Evolutionary conservation across 2,113 vertebrate species (phyloP), one percentile per base, ranked within the genome.

Genomic region (Columba janthina): DNA sequence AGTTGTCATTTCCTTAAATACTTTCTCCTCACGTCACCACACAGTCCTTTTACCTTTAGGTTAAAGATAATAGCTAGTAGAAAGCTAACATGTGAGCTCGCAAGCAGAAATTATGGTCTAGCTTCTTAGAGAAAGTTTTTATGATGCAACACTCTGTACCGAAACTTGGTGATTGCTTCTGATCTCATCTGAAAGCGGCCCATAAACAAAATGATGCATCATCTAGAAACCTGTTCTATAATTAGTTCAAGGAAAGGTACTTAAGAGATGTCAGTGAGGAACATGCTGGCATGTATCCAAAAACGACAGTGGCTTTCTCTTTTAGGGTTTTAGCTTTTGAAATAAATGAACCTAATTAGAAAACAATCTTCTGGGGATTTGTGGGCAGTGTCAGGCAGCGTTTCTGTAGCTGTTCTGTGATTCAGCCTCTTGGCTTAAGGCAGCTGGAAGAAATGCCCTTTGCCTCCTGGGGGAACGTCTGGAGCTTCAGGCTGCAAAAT

Each of bases 111-210:
- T 82, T 44, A 50, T 2, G 0, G 9, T 20, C 61, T 81, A 69
- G 31, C 46, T 89, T 78, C 61, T 81, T 46, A 42, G 57, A 87
- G 85, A 92, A 72, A 75, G 93, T 77, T 77, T 12, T 93, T 86
- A 21, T 69, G 93, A 53, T 86, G 94, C 36, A 85, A 91, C 18
- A 65, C 2, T 18, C 48, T 91, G 42, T 57, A 93, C 12, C 0
- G 65, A 92, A 96, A 97, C 86, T 62, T 51, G 5, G 13, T 61
- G 18, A 54, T 84, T 61, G 51, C 74, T 80, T 86, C 83, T 77
- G 80, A 62, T 61, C 46, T 83, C 54, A 44, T 69, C 29, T 74
- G 79, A 77, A 61, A 90, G 31, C 24, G 81, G 15, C 7, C 21
- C 28, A 20, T 82, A 78, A 94, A 78, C 50, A 88, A 15, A 31